phyloP scores from a whole-genome alignment of 1,140 invertebrate genomes.

The Octopus sinensis region DNA sequence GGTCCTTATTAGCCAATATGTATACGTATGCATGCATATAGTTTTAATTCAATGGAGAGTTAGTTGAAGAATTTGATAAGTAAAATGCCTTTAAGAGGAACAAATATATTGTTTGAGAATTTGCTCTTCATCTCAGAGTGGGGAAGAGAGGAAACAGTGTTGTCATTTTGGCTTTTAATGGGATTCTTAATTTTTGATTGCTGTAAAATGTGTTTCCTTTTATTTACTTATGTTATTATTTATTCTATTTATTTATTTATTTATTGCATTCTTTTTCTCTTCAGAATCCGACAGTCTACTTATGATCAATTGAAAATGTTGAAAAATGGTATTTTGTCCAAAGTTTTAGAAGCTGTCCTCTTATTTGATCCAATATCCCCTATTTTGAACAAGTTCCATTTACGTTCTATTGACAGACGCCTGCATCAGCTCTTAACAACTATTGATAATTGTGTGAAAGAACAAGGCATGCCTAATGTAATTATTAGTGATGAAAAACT shows the following conservation, averaged over 20 bases:
- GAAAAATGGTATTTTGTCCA: conserved; percentile 65
- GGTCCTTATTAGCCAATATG: too few relatives aligned
- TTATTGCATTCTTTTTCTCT: conserved; percentile 21
- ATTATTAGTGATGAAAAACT: conserved; percentile 15
- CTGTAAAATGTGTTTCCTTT: too few relatives aligned
- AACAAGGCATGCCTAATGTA: conserved; percentile 16
- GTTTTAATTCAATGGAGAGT: conserved; percentile 5
- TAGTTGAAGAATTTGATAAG: background rate
- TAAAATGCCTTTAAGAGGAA: background rate
- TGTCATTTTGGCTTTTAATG: too few relatives aligned
- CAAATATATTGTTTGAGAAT: background rate
- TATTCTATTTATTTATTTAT: too few relatives aligned
- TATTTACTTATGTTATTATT: too few relatives aligned
- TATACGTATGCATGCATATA: background rate
- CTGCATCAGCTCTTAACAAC: conserved; percentile 52
- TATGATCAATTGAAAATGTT: conserved; percentile 65
- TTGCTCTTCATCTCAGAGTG: background rate
- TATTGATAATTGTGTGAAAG: conserved; percentile 34
- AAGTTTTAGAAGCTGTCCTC: conserved; percentile 59
- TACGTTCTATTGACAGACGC: conserved; percentile 75
- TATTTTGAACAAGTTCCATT: conserved; percentile 72
- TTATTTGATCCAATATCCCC: conserved; percentile 61
- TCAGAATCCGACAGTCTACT: conserved; percentile 38
- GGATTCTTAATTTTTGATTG: too few relatives aligned
- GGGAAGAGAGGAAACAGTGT: too few relatives aligned